Evolutionary conservation across 2,113 vertebrate genomes (phyloP), one percentile per base, ranked within the genome.

Genomic region (Microtus richardsoni): DNA sequence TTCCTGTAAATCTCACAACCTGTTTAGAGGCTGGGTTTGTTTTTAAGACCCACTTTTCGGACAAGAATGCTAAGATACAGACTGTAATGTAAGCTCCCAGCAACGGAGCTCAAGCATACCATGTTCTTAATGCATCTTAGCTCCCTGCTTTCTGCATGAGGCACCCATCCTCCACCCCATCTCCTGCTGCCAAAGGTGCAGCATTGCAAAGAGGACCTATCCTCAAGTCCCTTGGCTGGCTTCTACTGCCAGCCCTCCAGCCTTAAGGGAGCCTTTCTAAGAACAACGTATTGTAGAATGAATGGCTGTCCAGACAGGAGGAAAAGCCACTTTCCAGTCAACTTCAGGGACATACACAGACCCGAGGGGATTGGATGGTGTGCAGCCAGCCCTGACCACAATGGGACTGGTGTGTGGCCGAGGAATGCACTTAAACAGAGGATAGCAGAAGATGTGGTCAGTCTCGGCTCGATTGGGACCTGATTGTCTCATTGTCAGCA

Each of bases 401-500:
- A 36, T 19, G 13, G 21, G 39, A 49, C 13, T 16, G 19, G 8
- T 47, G 39, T 86, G 17, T 2, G 41, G 75, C 19, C 83, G 79
- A 44, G n/a, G 41, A 0, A 7, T 5, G 14, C 60, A 44, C 66
- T 16, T 19, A 26, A 9, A 75, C 82, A 88, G 12, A n/a, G 2
- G 41, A 33, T 4, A 36, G 49, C 39, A 93, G 7, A 44, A 22
- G 85, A 30, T 1, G 19, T 9, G 33, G 33, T 14, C n/a, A 88
- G 26, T 70, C 41, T 17, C 30, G 74, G 77, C n/a, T 91, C 52
- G 1, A 0, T 7, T 62, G 44, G 68, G 47, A 54, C 28, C 77
- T 21, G 39, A 11, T 80, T 47, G 0, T 8, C 1, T 16, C 0
- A 0, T 12, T 7, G 2, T 39, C n/a, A 19, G 49, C 24, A 58